Evolutionary conservation across 2,113 vertebrate genomes (phyloP).

Genomic region (Pygoscelis adeliae): DNA sequence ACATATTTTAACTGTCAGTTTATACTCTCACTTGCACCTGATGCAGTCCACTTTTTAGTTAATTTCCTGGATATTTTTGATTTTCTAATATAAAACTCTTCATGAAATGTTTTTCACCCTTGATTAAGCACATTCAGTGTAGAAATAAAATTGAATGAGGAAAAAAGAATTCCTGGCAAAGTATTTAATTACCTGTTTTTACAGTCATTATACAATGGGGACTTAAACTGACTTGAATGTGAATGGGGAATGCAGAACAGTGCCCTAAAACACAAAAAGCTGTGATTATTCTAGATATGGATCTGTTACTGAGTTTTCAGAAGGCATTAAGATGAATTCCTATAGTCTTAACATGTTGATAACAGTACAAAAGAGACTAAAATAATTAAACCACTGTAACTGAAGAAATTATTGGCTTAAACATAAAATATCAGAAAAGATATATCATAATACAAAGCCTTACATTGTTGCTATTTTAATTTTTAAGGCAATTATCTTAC

Average conservation of each 20-base stretch:
- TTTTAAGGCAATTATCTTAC: not conserved
- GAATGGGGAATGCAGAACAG: not conserved
- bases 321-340: not conserved
- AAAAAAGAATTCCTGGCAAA: not conserved
- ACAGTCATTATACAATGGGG: not conserved
- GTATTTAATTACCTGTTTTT: slow-evolving; percentile 21
- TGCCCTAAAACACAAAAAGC: not conserved
- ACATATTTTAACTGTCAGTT: not conserved
- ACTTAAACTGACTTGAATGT: not conserved
- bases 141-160: slow-evolving; percentile 11
- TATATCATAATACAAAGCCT: not conserved
- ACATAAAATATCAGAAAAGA: not conserved
- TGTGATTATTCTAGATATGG: not conserved
- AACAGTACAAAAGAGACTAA: not conserved
- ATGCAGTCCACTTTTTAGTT: not conserved
- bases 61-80: not conserved
- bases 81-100: not conserved
- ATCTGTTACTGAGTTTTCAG: not conserved
- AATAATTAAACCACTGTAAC: not conserved
- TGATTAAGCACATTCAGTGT: not conserved
- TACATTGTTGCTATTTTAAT: not conserved
- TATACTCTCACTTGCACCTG: not conserved
- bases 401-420: not conserved
- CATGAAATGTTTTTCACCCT: not conserved
- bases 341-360: not conserved